Evolutionary conservation across 2,113 vertebrate genomes (phyloP).

Genomic region (Silurus asotus): DNA sequence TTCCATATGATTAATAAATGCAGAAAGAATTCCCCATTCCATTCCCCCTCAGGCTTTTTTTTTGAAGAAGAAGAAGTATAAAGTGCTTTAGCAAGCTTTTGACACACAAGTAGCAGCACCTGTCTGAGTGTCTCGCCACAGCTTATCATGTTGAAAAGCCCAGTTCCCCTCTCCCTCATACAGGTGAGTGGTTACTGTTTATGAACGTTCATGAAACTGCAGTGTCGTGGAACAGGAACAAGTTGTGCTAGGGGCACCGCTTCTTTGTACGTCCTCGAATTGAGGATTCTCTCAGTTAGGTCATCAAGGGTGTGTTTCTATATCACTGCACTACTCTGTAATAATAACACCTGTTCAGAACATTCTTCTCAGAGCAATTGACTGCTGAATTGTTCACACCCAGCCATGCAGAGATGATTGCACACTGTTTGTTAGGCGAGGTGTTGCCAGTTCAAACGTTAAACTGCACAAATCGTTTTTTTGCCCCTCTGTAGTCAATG

Average conservation of each 20-base stretch:
- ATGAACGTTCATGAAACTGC: background rate
- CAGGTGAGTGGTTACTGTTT: background rate
- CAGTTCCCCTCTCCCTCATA: background rate
- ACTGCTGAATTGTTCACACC: background rate
- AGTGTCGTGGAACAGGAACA: background rate
- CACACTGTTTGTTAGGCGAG: background rate
- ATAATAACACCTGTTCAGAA: background rate
- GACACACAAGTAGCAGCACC: conserved; percentile 6
- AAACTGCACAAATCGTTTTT: background rate
- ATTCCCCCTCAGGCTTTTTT: background rate
- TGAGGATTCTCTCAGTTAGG: background rate
- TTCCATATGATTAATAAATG: background rate
- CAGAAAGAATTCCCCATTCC: background rate
- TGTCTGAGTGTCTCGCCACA: conserved; percentile 14
- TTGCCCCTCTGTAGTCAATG: background rate
- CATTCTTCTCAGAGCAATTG: background rate
- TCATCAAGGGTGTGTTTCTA: background rate
- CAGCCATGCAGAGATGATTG: background rate
- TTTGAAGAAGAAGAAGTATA: background rate
- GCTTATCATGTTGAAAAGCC: conserved; percentile 27
- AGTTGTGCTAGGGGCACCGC: background rate
- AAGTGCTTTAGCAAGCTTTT: background rate
- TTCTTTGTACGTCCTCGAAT: background rate
- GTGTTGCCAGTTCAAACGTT: background rate
- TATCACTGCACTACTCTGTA: background rate